Conservation (phyloP, 2,888 invertebrate genomes). For the Glaucopsyche alexis region DNA sequence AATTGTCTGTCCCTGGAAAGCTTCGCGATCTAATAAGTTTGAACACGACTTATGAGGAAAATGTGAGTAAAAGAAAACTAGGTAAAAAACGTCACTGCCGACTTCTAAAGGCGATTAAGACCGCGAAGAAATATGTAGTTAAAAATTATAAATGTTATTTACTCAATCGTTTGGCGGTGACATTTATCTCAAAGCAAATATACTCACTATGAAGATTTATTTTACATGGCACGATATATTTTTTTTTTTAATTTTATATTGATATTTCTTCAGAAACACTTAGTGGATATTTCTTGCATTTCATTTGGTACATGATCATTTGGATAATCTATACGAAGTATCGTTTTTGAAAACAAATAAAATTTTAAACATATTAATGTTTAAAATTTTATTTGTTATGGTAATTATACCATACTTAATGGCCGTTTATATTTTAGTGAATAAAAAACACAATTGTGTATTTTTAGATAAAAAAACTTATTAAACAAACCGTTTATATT, state of each 20-base stretch:
- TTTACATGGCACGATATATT: background rate
- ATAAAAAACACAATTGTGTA: background rate
- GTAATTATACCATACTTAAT: too few relatives aligned
- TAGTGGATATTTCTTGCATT: background rate
- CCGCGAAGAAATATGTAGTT: slow-evolving; percentile 8
- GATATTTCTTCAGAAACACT: background rate
- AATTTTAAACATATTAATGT: too few relatives aligned
- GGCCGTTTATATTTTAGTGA: too few relatives aligned
- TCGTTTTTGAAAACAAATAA: too few relatives aligned
- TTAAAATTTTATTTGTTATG: too few relatives aligned
- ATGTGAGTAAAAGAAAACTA: background rate
- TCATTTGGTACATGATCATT: background rate
- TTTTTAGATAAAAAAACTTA: background rate
- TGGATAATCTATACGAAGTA: too few relatives aligned
- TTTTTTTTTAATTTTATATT: background rate
- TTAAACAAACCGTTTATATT: background rate
- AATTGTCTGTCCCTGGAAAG: slow-evolving; percentile 17
- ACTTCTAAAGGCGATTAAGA: slow-evolving; percentile 17
- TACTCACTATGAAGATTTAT: background rate
- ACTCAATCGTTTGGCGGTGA: background rate
- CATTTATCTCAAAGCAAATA: background rate
- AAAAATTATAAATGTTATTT: slow-evolving; percentile 17
- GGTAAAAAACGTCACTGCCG: background rate
- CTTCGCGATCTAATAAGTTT: slow-evolving; percentile 16
- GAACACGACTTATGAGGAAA: slow-evolving; percentile 6